Evolutionary conservation across 2,797 vertebrate species (phyloP), one percentile per base, ranked within the genome.

Genomic region (Lindbergichthys nudifrons): DNA sequence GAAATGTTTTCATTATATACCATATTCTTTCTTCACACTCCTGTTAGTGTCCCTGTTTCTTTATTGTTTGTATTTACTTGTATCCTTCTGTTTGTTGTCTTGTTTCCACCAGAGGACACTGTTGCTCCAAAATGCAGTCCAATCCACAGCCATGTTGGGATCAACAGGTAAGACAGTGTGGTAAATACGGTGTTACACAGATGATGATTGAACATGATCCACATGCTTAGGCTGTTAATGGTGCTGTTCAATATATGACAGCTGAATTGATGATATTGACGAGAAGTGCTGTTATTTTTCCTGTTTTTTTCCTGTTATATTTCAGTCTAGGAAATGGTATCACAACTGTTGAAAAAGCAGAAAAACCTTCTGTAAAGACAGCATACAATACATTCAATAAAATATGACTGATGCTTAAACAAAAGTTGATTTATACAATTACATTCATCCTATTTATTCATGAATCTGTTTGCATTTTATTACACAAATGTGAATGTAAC

Each of bases 101-200:
- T 51, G 3, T 52, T 19, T 58, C 84, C 88, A 87, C 66, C 71
- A 95, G 95, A 93, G 89, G 89, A 83, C 94, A 91, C 84, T 94
- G 91, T 93, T 93, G 92, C 80, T 85, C 83, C 70, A 89, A 53
- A 84, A 4, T 50, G 51, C 13, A 36, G 32, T 32, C 32, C 32
- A 5, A 12, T 36, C 54, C 41, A 26, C 51, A 26, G 75, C 61
- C 59, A 47, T 63, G 63, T 52, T 56, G 57, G 64, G 59, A 83
- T 93, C 94, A 92, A 93, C 90, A 95, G 91, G 92, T 94, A 77
- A 67, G 67, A 16, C 57, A 23, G 26, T 30, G 51, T 53, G 30
- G 39, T 58, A 75, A 73, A 70, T 41, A n/a, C 3, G 2, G 23
- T 65, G 64, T 85, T 57, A 63, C 70, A 70, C 71, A 68, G 65